Evolutionary conservation across 2,113 vertebrate genomes (phyloP).

Genomic region (Hiodon alosoides): DNA sequence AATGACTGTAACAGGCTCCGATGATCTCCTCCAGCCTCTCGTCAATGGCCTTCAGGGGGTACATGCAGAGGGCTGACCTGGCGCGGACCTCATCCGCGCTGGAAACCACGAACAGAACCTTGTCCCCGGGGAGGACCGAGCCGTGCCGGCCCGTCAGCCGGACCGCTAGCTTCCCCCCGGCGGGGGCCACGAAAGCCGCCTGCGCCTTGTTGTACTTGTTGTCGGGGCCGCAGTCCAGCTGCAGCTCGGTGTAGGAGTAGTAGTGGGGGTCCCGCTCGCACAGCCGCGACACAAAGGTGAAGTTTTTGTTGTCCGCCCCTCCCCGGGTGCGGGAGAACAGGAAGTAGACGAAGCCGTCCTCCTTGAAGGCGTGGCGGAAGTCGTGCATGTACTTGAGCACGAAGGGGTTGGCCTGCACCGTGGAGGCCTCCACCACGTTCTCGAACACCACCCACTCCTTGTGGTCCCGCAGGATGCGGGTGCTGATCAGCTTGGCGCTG

Average conservation of each 20-base stretch:
- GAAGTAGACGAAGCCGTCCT: slow-evolving; percentile 76
- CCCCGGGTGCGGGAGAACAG: slow-evolving; percentile 80
- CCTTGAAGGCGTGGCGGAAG: slow-evolving; percentile 74
- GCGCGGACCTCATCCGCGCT: slow-evolving; percentile 61
- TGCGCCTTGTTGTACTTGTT: slow-evolving; percentile 73
- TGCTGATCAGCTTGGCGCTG: slow-evolving; percentile 92
- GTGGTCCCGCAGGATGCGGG: slow-evolving; percentile 69
- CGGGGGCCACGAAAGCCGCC: slow-evolving; percentile 65
- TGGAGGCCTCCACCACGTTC: slow-evolving; percentile 76
- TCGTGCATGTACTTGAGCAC: slow-evolving; percentile 63
- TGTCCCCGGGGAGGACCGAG: slow-evolving; percentile 40
- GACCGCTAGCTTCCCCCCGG: slow-evolving; percentile 59
- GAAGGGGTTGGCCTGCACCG: slow-evolving; percentile 73
- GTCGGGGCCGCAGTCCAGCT: slow-evolving; percentile 68
- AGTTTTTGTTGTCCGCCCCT: slow-evolving; percentile 67
- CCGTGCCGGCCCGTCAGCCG: slow-evolving; percentile 46
- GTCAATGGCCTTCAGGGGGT: slow-evolving; percentile 71
- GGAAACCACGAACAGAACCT: slow-evolving; percentile 78
- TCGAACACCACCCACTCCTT: slow-evolving; percentile 79
- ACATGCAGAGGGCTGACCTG: slow-evolving; percentile 79
- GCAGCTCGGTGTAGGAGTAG: slow-evolving; percentile 93
- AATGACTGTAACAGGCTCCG: slow-evolving; percentile 69
- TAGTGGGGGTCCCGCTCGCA: slow-evolving; percentile 79
- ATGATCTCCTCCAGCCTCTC: slow-evolving; percentile 68
- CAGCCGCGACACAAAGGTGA: slow-evolving; percentile 79